Conservation (phyloP, 92 coral and sea anemone genomes). For the Pocillopora meandrina region DNA sequence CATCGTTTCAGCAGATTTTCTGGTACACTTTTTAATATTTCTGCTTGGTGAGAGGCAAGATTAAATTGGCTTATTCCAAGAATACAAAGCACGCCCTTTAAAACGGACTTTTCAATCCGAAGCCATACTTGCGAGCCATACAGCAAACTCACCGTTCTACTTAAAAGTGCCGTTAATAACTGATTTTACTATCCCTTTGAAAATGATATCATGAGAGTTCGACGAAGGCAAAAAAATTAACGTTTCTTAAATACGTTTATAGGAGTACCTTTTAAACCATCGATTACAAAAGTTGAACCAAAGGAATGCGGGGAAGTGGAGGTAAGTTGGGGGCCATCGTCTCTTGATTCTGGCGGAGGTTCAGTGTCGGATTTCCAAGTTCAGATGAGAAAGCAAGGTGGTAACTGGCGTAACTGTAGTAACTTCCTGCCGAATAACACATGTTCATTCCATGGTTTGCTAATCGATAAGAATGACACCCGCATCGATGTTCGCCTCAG, state of each 20-base stretch:
- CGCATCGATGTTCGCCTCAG: neutral
- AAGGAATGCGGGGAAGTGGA: neutral
- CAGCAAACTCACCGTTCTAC: no score
- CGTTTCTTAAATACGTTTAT: neutral
- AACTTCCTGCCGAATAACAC: neutral
- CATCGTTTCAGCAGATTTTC: no score
- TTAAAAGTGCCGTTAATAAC: no score
- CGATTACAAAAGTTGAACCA: neutral
- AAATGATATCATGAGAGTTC: neutral
- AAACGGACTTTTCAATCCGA: no score
- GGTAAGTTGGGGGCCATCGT: slow-evolving; percentile 3
- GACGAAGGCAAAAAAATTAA: no score
- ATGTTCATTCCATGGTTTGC: neutral
- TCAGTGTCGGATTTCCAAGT: neutral
- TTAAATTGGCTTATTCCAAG: no score
- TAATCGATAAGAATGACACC: neutral
- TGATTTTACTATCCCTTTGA: no score
- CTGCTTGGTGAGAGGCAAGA: no score
- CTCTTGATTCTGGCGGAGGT: neutral
- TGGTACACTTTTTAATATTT: no score
- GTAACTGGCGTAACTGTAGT: neutral
- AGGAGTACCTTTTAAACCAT: neutral
- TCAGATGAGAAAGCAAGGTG: neutral
- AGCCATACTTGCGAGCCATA: no score
- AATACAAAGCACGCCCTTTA: no score